These are phyloP conservation scores for Labeo calbasu DNA, from an alignment of 2,797 vertebrate species.

Conservation along the genomic window DNA sequence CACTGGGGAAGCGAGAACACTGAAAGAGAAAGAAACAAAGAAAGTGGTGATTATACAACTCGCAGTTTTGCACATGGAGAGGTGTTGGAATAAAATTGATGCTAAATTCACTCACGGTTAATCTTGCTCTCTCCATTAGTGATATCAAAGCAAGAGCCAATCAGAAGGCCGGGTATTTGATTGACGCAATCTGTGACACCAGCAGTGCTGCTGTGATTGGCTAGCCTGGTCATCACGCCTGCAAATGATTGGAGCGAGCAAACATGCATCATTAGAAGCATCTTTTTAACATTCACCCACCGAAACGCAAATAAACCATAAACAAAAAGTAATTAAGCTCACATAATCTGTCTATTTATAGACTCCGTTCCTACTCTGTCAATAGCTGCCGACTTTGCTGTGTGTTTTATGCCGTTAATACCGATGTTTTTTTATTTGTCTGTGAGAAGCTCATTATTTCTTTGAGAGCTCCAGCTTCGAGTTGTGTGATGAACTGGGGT, in stretches of 20 bases:
- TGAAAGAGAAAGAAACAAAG: conserved; percentile 55
- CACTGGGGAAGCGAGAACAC: conserved; percentile 80
- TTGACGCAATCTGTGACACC: conserved; percentile 83
- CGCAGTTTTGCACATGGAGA: background rate
- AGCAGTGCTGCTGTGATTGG: conserved; percentile 82
- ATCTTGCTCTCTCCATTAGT: conserved; percentile 78
- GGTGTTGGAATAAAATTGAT: conserved; percentile 17
- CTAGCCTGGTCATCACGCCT: conserved; percentile 78
- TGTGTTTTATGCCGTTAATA: conserved; percentile 16
- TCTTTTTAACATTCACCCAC: background rate
- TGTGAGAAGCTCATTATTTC: conserved; percentile 36
- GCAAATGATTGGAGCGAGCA: conserved; percentile 26
- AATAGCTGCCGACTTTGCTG: conserved; percentile 6
- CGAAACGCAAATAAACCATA: conserved; percentile 13
- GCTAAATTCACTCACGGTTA: conserved; percentile 75
- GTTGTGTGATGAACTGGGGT: conserved; percentile 49
- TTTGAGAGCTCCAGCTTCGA: conserved; percentile 23
- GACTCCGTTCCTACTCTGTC: background rate
- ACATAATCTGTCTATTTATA: conserved; percentile 30
- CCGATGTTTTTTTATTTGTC: background rate
- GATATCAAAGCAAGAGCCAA: conserved; percentile 82
- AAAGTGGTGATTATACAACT: conserved; percentile 11
- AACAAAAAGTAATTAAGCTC: conserved; percentile 15
- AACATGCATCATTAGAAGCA: background rate
- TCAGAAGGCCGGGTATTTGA: conserved; percentile 79